Base-by-base conservation (phyloP, 2,113 vertebrate species). In the Pseudopodoces humilis region DNA sequence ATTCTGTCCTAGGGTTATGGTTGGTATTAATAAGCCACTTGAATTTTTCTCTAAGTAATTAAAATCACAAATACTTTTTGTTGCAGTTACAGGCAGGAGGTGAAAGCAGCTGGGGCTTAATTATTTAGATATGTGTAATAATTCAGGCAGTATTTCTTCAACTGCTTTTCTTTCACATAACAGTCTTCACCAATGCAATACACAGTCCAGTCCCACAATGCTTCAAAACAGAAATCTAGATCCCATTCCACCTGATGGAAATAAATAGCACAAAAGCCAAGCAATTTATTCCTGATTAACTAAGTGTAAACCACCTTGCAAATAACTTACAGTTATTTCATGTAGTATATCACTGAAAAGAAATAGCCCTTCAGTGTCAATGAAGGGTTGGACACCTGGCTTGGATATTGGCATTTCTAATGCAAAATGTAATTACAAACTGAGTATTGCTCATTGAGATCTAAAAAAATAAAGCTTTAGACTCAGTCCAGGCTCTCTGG, bases 1-100 rank as follows among this genome's bases (percentile, higher is more conserved):
- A 95, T 94, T 95, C 89, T 81, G 49, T 94, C 90, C 92, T 83
- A 83, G 44, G 60, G 92, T 88, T 95, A 46, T 95, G 92, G 92
- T 86, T 96, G 72, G 46, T 86, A 76, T 70, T 93, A 95, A 93
- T 68, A 96, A 92, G 90, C 67, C 88, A 88, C 80, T 93, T 92
- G 76, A 93, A 88, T 88, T 92, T 96, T 93, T 56, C 55, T 93
- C 55, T 64, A 80, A 77, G 83, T 84, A 88, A 96, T 94, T 94
- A 96, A 94, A 92, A 90, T 78, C 60, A 81, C 71, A 83, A 92
- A 83, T 67, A 81, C 44, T 41, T 83, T 80, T 90, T 81, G 71
- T 55, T 83, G 70, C 68, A 77, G 70, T 85, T 58, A 63, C 47
- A 93, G 85, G 60, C 71, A 95, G 82, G 87, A 90, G 63, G 46